Evolutionary conservation across 2,113 vertebrate species (phyloP).

Genomic region (Numida meleagris): DNA sequence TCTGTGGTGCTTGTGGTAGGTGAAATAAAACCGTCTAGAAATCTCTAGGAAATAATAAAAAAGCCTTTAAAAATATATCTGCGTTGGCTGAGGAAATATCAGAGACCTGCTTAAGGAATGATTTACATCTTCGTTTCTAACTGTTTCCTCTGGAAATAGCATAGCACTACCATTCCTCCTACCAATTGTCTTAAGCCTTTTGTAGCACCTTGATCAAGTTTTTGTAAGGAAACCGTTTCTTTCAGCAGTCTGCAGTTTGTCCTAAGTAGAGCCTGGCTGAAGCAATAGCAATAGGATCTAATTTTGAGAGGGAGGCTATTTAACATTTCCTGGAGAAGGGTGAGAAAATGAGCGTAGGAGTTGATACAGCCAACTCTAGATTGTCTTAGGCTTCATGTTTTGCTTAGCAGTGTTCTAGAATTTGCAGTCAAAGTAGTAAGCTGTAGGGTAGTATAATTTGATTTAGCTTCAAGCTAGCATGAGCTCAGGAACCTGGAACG

Average conservation of each 20-base stretch:
- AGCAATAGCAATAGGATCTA: background rate
- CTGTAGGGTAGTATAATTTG: background rate
- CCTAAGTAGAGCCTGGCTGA: background rate
- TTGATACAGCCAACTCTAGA: background rate
- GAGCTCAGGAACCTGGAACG: background rate
- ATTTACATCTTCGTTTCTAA: background rate
- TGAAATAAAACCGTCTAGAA: background rate
- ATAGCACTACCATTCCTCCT: fast-evolving
- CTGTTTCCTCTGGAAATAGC: background rate
- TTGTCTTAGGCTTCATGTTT: background rate
- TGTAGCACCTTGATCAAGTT: background rate
- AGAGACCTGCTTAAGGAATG: background rate
- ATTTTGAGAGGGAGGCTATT: background rate
- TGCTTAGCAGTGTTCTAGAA: background rate
- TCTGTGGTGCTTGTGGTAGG: background rate
- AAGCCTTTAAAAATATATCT: background rate
- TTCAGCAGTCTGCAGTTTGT: background rate
- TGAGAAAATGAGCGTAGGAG: background rate
- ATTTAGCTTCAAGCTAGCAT: background rate
- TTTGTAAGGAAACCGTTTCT: background rate
- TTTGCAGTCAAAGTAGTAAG: background rate
- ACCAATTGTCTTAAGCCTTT: background rate
- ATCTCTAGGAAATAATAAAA: background rate
- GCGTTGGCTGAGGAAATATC: background rate
- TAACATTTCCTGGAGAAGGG: background rate